Percentiles rank a stretch among this genome's conserved stretches.
phyloP scores from a whole-genome alignment of 2,888 invertebrate genomes.

The Apotomis capreana region DNA sequence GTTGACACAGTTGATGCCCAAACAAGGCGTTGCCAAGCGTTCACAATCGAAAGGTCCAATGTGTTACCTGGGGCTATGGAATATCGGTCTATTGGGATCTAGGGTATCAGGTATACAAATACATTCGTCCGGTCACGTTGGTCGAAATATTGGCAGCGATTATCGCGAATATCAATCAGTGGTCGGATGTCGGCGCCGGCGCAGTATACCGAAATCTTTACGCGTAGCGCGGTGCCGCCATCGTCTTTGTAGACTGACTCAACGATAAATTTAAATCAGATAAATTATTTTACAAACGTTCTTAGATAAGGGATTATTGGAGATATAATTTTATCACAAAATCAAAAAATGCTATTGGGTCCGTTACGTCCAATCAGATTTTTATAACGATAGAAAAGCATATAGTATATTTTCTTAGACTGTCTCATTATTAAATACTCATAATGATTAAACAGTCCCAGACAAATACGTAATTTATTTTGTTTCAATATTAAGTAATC shows the following conservation, averaged over 20 bases:
- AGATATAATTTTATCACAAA: too few species aligned
- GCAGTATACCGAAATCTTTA: conserved; percentile 47
- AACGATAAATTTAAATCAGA: too few species aligned
- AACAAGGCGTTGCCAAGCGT: conserved; percentile 10
- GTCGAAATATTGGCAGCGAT: conserved; percentile 61
- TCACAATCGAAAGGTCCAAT: neutral
- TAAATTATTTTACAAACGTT: too few species aligned
- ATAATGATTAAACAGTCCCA: too few species aligned
- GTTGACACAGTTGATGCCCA: conserved; percentile 34
- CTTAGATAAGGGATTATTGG: too few species aligned
- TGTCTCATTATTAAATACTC: too few species aligned
- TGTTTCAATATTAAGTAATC: too few species aligned
- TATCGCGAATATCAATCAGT: conserved; percentile 65
- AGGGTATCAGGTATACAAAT: conserved; percentile 33
- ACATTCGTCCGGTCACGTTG: conserved; percentile 62
- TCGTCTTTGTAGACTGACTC: neutral
- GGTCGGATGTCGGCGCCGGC: conserved; percentile 47
- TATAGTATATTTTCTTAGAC: too few species aligned
- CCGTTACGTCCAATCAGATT: too few species aligned
- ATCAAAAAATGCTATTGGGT: too few species aligned
- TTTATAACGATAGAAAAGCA: too few species aligned
- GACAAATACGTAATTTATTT: too few species aligned
- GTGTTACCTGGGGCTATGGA: neutral
- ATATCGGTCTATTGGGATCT: neutral
- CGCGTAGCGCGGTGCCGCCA: neutral